Conservation (phyloP, 2,888 invertebrate species). For the Phengaris alcon region DNA sequence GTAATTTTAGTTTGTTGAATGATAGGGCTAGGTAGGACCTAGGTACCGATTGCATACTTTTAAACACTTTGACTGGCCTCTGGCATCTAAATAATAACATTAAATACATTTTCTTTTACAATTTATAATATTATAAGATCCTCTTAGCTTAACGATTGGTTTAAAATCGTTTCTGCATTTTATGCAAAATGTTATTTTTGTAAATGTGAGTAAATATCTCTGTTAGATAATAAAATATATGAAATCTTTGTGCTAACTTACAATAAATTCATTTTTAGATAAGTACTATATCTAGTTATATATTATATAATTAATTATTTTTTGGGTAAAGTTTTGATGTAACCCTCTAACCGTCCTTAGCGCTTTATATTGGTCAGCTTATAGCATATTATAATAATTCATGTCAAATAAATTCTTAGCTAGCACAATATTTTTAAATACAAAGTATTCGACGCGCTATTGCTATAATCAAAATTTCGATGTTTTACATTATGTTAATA, state of each 20-base stretch:
- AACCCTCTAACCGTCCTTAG: conserved; percentile 69
- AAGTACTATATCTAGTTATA: conserved; percentile 71
- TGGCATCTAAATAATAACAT: conserved; percentile 30
- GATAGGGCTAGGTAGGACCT: background rate
- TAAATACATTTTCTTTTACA: conserved; percentile 35
- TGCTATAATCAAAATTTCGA: conserved; percentile 57
- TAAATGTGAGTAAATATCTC: conserved; percentile 72
- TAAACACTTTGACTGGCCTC: conserved; percentile 28
- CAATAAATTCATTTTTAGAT: conserved; percentile 77
- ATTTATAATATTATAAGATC: conserved; percentile 55
- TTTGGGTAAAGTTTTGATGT: conserved; percentile 59
- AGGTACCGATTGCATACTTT: background rate
- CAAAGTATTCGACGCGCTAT: conserved; percentile 5
- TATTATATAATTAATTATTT: conserved; percentile 41
- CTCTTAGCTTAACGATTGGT: conserved; percentile 54
- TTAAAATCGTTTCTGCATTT: conserved; percentile 63
- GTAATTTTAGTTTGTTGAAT: background rate
- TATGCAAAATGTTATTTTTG: conserved; percentile 72
- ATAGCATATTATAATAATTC: conserved; percentile 47
- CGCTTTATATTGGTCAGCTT: conserved; percentile 72
- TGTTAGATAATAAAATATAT: conserved; percentile 79
- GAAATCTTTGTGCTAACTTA: conserved; percentile 80
- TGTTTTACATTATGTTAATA: conserved; percentile 54
- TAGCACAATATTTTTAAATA: conserved; percentile 41
- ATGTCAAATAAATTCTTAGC: conserved; percentile 49